Base-by-base conservation (phyloP, 2,888 invertebrate genomes). In the Griposia aprilina region DNA sequence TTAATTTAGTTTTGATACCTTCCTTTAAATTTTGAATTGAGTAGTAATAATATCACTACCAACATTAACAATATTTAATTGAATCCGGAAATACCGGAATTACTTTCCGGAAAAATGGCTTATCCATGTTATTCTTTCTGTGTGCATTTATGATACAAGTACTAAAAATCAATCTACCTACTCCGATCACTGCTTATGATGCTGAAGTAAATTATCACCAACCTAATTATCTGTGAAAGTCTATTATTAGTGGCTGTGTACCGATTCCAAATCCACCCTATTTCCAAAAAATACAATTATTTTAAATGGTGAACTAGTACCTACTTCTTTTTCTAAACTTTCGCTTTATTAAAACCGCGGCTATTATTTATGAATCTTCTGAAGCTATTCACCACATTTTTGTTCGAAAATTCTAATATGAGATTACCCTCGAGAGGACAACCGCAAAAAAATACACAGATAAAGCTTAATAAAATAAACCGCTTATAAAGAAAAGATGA, bases 401-500 rank as follows among this genome's bases (percentile, higher is more conserved):
- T 79, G 20, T 80, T 41, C 15, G 2, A 66, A 65, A 13, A 83
- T 76, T 75, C 15, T 74, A 52, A 76, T 76, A 74, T 72, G 11
- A 78, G 60, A 83, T 74, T 78, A 77, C 7, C 52, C 74, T 50
- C 72, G 73, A 72, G 74, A 78, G 57, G 69, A 17, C 57, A 75
- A 67, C 84, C 81, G 23, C 84, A 78, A 78, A 83, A 82, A 77
- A 77, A 60, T 72, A 74, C 15, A 59, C 36, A 69, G 23, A 85
- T 60, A 65, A 66, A 67, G 66, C 74, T 73, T 74, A 84, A 85
- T 82, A 82, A 78, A 82, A 89, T 82, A 81, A 86, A 77, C 85
- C 76, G 66, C 74, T 83, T 82, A 88, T 88, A 82, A 89, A 89
- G 90, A 93, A 94, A 94, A 93, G 89, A 95, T 94, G 88, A 94